Evolutionary conservation across 2,113 vertebrate genomes (phyloP).

Genomic region (Machaerirhynchus nigripectus): DNA sequence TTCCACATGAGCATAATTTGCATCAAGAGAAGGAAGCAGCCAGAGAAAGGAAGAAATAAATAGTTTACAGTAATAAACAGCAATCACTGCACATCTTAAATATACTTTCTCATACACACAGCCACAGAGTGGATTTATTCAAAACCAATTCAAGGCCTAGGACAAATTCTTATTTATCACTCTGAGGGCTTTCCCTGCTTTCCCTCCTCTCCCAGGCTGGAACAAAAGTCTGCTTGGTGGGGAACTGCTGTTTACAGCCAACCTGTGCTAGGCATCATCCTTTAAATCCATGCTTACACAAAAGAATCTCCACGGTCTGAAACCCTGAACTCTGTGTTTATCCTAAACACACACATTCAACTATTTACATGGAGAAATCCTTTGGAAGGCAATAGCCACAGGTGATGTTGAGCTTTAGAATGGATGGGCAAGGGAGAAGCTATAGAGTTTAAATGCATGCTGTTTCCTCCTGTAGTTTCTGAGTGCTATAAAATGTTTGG

Average conservation of each 20-base stretch:
- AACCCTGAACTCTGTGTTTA: background rate
- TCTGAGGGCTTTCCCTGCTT: background rate
- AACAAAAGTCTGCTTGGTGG: background rate
- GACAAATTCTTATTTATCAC: background rate
- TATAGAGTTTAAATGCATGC: background rate
- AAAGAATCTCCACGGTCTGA: background rate
- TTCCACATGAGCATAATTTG: constrained; percentile 53
- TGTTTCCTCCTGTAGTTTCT: background rate
- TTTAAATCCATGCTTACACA: background rate
- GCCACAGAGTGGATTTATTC: background rate
- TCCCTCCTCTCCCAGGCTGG: background rate
- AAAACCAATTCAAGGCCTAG: background rate
- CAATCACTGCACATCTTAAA: background rate
- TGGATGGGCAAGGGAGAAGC: background rate
- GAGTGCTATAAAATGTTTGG: background rate
- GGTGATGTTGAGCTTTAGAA: background rate
- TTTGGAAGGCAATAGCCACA: background rate
- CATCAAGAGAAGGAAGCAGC: background rate
- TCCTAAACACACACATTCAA: background rate
- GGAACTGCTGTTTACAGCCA: background rate
- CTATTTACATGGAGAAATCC: background rate
- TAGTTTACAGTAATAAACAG: constrained; percentile 25
- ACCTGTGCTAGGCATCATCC: background rate
- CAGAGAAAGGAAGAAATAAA: constrained; percentile 18
- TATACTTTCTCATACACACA: background rate